A percentile compares a stretch with the other conserved stretches of the same genome.
Evolutionary conservation across 2,113 vertebrate species (phyloP).

Genomic region (Nanorana parkeri): DNA sequence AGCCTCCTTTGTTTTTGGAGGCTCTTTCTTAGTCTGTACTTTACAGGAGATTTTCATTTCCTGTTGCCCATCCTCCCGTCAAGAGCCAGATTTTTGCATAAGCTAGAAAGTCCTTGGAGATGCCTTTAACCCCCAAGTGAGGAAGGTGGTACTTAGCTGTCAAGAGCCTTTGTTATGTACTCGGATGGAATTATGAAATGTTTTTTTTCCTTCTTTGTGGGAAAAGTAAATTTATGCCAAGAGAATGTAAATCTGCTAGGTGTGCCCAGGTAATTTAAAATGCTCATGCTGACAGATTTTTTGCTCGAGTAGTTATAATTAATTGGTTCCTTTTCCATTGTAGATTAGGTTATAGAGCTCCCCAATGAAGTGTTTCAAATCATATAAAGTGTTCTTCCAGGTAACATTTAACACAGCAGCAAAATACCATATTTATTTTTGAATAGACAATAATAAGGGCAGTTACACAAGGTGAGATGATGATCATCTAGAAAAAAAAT

Average conservation of each 20-base stretch:
- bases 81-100: slow-evolving; percentile 73
- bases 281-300: slow-evolving; percentile 90
- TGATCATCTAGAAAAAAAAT: too few species aligned
- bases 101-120: slow-evolving; percentile 72
- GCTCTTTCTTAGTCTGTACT: slow-evolving; percentile 70
- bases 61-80: slow-evolving; percentile 68
- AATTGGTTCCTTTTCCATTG: slow-evolving; percentile 84
- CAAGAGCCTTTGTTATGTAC: slow-evolving; percentile 80
- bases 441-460: too few species aligned
- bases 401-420: neutral
- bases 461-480: too few species aligned
- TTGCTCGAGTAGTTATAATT: slow-evolving; percentile 86
- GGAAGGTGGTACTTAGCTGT: slow-evolving; percentile 83
- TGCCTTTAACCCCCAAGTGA: slow-evolving; percentile 72
- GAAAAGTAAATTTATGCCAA: slow-evolving; percentile 86
- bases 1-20: slow-evolving; percentile 75
- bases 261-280: slow-evolving; percentile 92
- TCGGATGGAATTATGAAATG: slow-evolving; percentile 89
- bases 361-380: slow-evolving; percentile 69
- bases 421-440: too few species aligned
- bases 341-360: slow-evolving; percentile 75
- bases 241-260: slow-evolving; percentile 91
- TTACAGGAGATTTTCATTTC: slow-evolving; percentile 76
- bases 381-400: slow-evolving; percentile 61
- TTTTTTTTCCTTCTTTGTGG: slow-evolving; percentile 85